phyloP scores from a whole-genome alignment of 2,888 invertebrate species.

The Ommatoiulus sabulosus region DNA sequence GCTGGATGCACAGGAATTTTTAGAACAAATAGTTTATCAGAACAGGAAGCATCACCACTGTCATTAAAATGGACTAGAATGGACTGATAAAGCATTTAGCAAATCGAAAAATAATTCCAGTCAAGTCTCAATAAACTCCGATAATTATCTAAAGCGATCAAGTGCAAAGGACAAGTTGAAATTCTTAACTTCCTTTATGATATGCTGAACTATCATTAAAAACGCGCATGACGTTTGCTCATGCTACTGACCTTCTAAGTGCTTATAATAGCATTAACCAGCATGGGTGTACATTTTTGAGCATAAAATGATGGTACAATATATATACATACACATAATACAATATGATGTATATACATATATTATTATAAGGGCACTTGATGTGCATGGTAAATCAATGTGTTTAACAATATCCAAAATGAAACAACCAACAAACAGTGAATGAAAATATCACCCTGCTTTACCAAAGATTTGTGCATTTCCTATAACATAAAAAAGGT shows the following conservation, averaged over 20 bases:
- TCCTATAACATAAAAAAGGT: conserved; percentile 32
- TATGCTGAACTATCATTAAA: conserved; percentile 17
- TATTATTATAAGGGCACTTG: conserved; percentile 53
- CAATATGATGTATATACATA: conserved; percentile 42
- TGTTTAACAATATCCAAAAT: conserved; percentile 31
- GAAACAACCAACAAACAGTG: conserved; percentile 50
- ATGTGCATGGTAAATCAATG: conserved; percentile 49
- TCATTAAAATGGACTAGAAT: conserved; percentile 43
- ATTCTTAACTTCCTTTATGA: conserved; percentile 2
- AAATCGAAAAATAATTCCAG: conserved; percentile 9
- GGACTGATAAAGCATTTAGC: conserved; percentile 30
- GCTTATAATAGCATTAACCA: neutral
- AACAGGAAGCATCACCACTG: neutral
- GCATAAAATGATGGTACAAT: conserved; percentile 51
- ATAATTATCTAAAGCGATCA: neutral
- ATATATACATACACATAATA: conserved; percentile 46
- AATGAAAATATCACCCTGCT: conserved; percentile 45
- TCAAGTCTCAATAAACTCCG: neutral
- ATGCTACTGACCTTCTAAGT: conserved; percentile 3
- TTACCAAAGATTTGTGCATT: conserved; percentile 49
- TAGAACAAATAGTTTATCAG: conserved; percentile 4
- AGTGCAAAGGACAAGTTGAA: conserved; percentile 24
- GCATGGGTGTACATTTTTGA: conserved; percentile 38
- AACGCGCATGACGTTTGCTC: neutral
- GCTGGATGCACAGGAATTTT: conserved; percentile 9